Percentiles rank a stretch among this genome's conserved stretches.
Evolutionary conservation across 2,797 vertebrate genomes (phyloP).

Genomic region (Danionella dracula): DNA sequence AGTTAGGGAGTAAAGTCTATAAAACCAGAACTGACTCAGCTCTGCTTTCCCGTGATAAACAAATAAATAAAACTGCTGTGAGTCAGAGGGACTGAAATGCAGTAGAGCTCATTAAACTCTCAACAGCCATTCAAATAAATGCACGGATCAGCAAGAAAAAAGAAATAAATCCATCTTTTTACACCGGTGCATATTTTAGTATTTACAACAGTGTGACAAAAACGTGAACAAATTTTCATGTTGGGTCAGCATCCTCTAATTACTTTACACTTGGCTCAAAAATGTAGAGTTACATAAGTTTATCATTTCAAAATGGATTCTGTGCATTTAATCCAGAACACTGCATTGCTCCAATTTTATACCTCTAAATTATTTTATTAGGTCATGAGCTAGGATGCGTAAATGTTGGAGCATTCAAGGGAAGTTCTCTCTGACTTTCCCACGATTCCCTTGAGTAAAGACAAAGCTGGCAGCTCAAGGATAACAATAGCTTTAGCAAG

Average conservation of each 20-base stretch:
- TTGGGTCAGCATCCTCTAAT: neutral
- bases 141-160: neutral
- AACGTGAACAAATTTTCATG: neutral
- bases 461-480: neutral
- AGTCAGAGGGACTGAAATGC: slow-evolving; percentile 2
- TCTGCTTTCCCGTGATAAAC: neutral
- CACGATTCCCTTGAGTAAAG: neutral
- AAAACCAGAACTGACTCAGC: slow-evolving; percentile 3
- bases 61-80: slow-evolving; percentile 11
- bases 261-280: too few species aligned
- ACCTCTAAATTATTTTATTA: neutral
- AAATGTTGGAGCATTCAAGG: slow-evolving; percentile 5
- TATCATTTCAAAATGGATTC: too few species aligned
- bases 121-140: neutral
- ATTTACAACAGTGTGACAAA: too few species aligned
- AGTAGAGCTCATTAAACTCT: neutral
- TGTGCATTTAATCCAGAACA: neutral
- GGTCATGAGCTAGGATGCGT: slow-evolving; percentile 10
- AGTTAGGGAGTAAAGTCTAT: neutral
- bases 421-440: slow-evolving; percentile 15
- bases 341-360: neutral
- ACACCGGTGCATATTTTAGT: too few species aligned
- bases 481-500: neutral
- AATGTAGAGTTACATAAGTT: too few species aligned
- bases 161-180: neutral